phyloP scores from a whole-genome alignment of 2,113 vertebrate species.

The Gorsachius goisagi region DNA sequence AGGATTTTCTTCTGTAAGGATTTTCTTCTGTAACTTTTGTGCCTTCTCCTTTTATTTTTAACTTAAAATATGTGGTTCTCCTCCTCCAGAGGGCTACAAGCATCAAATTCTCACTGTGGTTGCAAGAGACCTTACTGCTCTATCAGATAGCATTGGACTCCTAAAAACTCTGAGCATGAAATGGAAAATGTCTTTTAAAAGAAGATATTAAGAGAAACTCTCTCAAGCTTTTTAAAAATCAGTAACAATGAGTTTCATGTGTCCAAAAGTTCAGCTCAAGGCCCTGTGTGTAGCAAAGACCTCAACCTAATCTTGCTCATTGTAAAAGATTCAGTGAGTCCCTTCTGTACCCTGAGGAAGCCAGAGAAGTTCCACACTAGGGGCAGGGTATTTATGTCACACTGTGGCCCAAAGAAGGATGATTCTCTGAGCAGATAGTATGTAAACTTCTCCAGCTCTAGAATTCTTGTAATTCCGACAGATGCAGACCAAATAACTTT shows the following conservation, averaged over 20 bases:
- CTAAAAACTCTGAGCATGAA: neutral
- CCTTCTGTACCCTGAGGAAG: neutral
- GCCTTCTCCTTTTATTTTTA: slow-evolving; percentile 33
- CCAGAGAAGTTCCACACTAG: neutral
- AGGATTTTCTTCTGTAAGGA: neutral
- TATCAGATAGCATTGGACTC: slow-evolving; percentile 10
- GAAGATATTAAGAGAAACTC: neutral
- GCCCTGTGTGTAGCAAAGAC: neutral
- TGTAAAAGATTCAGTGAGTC: neutral
- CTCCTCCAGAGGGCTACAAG: slow-evolving; percentile 45
- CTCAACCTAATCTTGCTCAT: neutral
- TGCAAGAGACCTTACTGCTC: slow-evolving; percentile 46
- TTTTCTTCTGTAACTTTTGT: slow-evolving; percentile 1
- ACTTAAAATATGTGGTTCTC: slow-evolving; percentile 54
- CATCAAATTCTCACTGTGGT: slow-evolving; percentile 43
- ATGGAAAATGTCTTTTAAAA: neutral
- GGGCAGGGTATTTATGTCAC: neutral
- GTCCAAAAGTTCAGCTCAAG: neutral
- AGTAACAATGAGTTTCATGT: neutral
- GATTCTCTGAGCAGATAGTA: neutral
- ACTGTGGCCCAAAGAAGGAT: neutral
- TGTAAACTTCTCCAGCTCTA: neutral
- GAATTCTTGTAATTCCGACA: neutral
- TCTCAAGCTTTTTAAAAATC: neutral
- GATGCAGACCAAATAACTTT: neutral